A percentile compares a stretch with the other conserved stretches of the same genome.
Conservation (phyloP, 2,888 invertebrate genomes). For the Philereme vetulata region DNA sequence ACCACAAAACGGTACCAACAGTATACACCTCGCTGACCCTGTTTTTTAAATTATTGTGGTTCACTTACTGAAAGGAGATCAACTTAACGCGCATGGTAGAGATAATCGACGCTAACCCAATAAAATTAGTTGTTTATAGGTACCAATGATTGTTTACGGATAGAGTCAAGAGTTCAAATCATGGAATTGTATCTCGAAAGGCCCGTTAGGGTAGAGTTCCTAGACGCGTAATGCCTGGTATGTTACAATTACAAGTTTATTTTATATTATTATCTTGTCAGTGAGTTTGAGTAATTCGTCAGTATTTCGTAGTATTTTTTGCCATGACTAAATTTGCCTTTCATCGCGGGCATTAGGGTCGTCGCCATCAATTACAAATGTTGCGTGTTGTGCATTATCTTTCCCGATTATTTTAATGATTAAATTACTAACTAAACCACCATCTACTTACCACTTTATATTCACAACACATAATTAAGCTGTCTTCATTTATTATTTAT, state of each 20-base stretch:
- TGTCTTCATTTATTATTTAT: constrained; percentile 50
- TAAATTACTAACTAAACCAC: constrained; percentile 64
- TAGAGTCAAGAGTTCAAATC: constrained; percentile 55
- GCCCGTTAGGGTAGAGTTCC: constrained; percentile 35
- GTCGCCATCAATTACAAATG: constrained; percentile 34
- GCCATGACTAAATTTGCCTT: constrained; percentile 14
- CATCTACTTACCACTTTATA: constrained; percentile 53
- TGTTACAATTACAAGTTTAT: constrained; percentile 37
- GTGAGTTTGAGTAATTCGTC: constrained; percentile 22
- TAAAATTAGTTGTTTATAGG: constrained; percentile 37
- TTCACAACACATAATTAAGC: constrained; percentile 58
- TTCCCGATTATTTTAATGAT: constrained; percentile 59
- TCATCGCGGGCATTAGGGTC: constrained; percentile 42
- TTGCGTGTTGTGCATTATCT: constrained; percentile 57
- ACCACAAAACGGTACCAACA: constrained; percentile 42
- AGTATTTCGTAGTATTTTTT: constrained; percentile 9
- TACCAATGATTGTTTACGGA: constrained; percentile 43
- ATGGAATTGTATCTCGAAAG: constrained; percentile 40
- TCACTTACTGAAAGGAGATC: constrained; percentile 41
- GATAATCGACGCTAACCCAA: constrained; percentile 42
- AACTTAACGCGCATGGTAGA: constrained; percentile 43
- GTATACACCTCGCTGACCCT: constrained; percentile 47
- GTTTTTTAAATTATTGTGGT: constrained; percentile 41
- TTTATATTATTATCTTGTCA: constrained; percentile 36
- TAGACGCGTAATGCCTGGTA: constrained; percentile 30